Evolutionary conservation across 23 tunicate genomes (phyloP).

Genomic region (Corella eumyota): DNA sequence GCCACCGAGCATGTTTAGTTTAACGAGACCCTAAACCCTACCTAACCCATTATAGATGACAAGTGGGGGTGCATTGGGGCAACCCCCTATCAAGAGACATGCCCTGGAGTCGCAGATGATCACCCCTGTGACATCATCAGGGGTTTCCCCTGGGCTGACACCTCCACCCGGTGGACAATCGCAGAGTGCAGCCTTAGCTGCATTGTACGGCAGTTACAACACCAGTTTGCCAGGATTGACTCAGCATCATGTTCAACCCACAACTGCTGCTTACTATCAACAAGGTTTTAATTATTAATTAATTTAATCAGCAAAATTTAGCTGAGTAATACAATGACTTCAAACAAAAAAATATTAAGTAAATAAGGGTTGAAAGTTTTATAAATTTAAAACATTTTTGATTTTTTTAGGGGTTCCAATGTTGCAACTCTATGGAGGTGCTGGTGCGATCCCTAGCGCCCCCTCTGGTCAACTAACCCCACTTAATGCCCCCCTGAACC

Average conservation of each 20-base stretch:
- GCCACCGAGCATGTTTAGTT: too few species aligned
- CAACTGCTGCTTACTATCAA: constrained; percentile 61
- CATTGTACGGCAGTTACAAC: constrained; percentile 40
- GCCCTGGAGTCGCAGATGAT: constrained; percentile 39
- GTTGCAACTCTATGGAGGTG: constrained; percentile 41
- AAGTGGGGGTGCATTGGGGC: constrained; percentile 52
- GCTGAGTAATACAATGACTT: neutral
- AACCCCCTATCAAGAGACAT: constrained; percentile 72
- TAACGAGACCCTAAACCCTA: too few species aligned
- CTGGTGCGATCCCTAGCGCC: constrained; percentile 19
- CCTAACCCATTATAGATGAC: too few species aligned
- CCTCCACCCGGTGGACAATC: constrained; percentile 27
- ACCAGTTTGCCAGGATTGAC: constrained; percentile 19
- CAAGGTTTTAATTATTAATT: constrained; percentile 69
- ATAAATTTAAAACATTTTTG: neutral
- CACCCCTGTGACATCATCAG: constrained; percentile 15
- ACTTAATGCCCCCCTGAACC: constrained; percentile 30
- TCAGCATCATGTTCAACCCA: constrained; percentile 19
- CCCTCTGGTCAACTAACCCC: constrained; percentile 23
- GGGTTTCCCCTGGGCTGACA: constrained; percentile 23
- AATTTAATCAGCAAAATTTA: too few species aligned
- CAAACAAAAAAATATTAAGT: neutral
- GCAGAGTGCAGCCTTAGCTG: constrained; percentile 32
- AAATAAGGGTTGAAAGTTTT: neutral
- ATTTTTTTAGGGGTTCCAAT: constrained; percentile 29